A percentile compares a stretch with the other conserved stretches of the same genome.
phyloP scores from a whole-genome alignment of 2,797 vertebrate genomes.

The Lagorchestes hirsutus region DNA sequence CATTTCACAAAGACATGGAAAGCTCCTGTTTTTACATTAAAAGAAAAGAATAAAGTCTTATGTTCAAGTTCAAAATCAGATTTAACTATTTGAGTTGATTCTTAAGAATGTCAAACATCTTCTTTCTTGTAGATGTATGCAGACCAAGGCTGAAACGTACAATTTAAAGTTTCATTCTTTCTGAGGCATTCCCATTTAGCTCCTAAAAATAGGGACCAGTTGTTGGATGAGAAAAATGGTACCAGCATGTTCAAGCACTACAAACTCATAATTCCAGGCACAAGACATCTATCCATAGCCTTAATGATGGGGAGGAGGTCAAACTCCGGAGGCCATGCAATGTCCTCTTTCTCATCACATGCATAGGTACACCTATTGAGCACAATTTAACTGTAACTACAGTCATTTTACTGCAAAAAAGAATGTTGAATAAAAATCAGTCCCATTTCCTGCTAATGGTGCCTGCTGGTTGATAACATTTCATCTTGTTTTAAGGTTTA shows the following conservation, averaged over 20 bases:
- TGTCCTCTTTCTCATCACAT: conserved; percentile 55
- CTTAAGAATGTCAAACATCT: neutral
- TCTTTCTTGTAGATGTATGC: accelerated
- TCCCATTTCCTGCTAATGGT: conserved; percentile 73
- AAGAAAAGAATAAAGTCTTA: neutral
- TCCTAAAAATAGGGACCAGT: conserved; percentile 47
- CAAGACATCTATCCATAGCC: neutral
- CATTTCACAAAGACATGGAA: neutral
- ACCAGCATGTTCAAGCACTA: accelerated
- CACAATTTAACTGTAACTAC: conserved; percentile 80
- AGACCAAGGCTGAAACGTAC: neutral
- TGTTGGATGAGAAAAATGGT: conserved; percentile 27
- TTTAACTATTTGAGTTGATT: neutral
- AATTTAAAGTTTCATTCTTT: conserved; percentile 4
- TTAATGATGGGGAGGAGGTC: conserved; percentile 40
- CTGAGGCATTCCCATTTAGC: conserved; percentile 24
- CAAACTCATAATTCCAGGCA: conserved; percentile 1
- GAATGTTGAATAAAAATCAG: conserved; percentile 79
- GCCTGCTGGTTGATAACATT: conserved; percentile 65
- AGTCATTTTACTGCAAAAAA: conserved; percentile 82
- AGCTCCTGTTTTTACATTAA: neutral
- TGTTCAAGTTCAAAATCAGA: neutral
- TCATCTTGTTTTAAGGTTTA: conserved; percentile 59
- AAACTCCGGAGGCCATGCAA: conserved; percentile 48
- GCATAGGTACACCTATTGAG: conserved; percentile 56